Conservation (phyloP, 2,797 vertebrate species). For the Xenopus petersii region DNA sequence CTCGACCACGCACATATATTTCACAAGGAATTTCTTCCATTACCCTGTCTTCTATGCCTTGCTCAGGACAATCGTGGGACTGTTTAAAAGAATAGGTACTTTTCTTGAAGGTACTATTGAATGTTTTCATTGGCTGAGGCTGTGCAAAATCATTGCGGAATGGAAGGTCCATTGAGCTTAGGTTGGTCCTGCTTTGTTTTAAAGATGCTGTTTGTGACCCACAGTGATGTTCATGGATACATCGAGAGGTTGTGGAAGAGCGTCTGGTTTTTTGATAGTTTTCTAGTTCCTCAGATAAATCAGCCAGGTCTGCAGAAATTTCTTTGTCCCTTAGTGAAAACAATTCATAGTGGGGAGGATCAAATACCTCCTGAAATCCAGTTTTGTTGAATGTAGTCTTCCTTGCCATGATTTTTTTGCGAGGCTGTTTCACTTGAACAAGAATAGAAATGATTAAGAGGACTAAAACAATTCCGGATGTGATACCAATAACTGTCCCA, state of each 20-base stretch:
- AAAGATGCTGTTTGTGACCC: constrained; percentile 79
- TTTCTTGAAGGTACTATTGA: constrained; percentile 96
- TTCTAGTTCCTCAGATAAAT: constrained; percentile 92
- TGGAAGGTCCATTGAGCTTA: constrained; percentile 92
- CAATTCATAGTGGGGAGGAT: constrained; percentile 94
- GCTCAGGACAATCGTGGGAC: constrained; percentile 87
- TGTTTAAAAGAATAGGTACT: constrained; percentile 95
- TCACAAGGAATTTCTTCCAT: constrained; percentile 95
- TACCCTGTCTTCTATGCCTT: constrained; percentile 92
- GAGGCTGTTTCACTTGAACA: constrained; percentile 96
- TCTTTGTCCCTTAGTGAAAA: constrained; percentile 96
- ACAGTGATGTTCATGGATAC: constrained; percentile 96
- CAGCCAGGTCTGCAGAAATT: constrained; percentile 88
- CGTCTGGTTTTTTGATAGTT: constrained; percentile 91
- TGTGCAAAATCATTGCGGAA: constrained; percentile 96
- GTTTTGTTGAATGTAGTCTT: constrained; percentile 92
- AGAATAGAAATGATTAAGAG: constrained; percentile 94
- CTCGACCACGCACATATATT: constrained; percentile 85
- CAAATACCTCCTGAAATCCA: constrained; percentile 94
- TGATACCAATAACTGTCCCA: constrained; percentile 92
- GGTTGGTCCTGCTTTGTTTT: constrained; percentile 90
- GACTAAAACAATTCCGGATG: constrained; percentile 90
- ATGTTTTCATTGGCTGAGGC: constrained; percentile 96
- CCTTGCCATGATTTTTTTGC: constrained; percentile 93
- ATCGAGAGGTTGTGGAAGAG: constrained; percentile 87